Evolutionary conservation across 2,113 vertebrate species (phyloP).

Genomic region (Anhinga rufa): DNA sequence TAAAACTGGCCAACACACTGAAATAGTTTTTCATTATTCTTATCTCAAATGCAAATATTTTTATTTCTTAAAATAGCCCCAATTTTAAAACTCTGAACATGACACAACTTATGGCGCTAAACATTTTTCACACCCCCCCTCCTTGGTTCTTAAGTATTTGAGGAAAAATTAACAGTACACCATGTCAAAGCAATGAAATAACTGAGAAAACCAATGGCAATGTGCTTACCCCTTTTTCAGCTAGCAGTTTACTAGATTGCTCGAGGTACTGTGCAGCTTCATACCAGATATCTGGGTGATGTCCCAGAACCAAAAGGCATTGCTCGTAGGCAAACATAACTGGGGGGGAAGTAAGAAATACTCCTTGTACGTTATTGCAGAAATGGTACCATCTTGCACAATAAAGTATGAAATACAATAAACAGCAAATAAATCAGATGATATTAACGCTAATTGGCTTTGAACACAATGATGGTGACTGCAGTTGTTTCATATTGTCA

Average conservation of each 20-base stretch:
- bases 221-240: conserved; percentile 92
- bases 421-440: neutral
- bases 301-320: conserved; percentile 95
- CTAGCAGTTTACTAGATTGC: conserved; percentile 96
- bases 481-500: neutral
- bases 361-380: neutral
- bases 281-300: conserved; percentile 98
- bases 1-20: neutral
- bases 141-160: neutral
- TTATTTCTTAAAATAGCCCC: neutral
- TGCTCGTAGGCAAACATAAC: conserved; percentile 99
- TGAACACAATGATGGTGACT: neutral
- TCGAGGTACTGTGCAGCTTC: conserved; percentile 98
- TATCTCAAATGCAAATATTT: neutral
- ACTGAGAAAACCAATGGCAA: neutral
- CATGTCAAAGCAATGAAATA: neutral
- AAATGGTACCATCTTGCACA: neutral
- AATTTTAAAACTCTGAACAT: neutral
- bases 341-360: conserved; percentile 32
- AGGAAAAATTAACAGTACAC: neutral
- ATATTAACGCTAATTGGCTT: neutral
- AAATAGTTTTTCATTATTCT: neutral
- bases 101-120: neutral
- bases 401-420: neutral
- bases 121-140: neutral